Base-by-base conservation (phyloP, 2,113 vertebrate genomes). In the Catharus minimus region DNA sequence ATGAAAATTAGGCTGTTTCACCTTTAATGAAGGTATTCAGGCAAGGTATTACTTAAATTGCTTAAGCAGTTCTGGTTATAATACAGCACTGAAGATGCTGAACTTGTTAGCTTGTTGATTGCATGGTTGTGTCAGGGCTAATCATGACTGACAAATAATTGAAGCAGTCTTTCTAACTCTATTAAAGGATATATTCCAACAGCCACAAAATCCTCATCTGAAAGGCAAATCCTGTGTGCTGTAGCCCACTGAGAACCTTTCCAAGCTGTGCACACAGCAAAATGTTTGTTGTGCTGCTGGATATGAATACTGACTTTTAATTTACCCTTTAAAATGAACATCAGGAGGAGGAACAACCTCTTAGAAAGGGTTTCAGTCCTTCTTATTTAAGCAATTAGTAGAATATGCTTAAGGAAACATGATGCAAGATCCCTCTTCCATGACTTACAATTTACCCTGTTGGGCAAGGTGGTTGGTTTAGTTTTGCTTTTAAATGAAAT, bases 81-180 rank as follows among this genome's bases (percentile, higher is more conserved):
- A 83, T 68, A 32, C 15, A 89, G 36, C 64, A 21, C 39, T 55
- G 92, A 78, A 74, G 92, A 92, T 74, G 78, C 69, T 86, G 82
- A 86, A 71, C 77, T 79, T 94, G 55, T 94, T 95, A 93, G 33
- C 47, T 89, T 93, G 86, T 88, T 95, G 93, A 92, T 95, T 95
- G 83, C 77, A 71, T 73, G 66, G 89, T 47, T 92, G 78, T 84
- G 81, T 89, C 73, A 46, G 62, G 58, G 55, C 76, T 95, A 94
- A 97, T 94, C 76, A 66, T 92, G 90, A 94, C 91, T 96, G 96
- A 95, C 91, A 95, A 94, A 94, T 79, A 94, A 94, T 89, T 94
- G 74, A 93, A 57, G n/a, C 76, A 81, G 71, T 69, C 53, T 82
- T 94, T 90, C 89, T 95, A 84, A 92, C 68, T 94, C 86, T 94